phyloP scores from a whole-genome alignment of 2,113 vertebrate genomes.

The Taxidea taxus region DNA sequence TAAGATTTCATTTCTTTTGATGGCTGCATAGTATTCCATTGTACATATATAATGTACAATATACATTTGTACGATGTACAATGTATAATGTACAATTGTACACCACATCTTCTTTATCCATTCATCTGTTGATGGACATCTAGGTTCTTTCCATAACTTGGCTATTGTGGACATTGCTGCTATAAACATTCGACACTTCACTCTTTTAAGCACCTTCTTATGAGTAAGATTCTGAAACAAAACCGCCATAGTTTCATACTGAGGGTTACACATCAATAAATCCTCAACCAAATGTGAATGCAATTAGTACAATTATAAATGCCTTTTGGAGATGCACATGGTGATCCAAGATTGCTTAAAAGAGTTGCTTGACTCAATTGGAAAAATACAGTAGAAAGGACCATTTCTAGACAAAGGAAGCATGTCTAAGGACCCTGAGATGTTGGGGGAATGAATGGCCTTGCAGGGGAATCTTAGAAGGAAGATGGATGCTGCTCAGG shows the following conservation, averaged over 20 bases:
- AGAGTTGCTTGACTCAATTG: not conserved
- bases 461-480: not conserved
- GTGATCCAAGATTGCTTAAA: not conserved
- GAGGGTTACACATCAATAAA: not conserved
- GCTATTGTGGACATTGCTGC: no score
- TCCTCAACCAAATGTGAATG: not conserved
- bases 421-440: accelerated
- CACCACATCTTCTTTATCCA: no score
- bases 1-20: no score
- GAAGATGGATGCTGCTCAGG: not conserved
- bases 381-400: not conserved
- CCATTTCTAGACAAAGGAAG: not conserved
- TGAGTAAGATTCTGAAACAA: not conserved
- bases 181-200: not conserved
- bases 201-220: not conserved
- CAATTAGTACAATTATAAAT: not conserved
- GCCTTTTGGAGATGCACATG: no score
- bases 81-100: no score
- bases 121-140: no score
- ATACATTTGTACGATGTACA: no score
- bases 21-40: no score
- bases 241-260: not conserved
- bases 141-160: no score
- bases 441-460: not conserved
- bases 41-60: no score